Conservation (phyloP, 1,140 invertebrate species). For the Rhizoglyphus robini region DNA sequence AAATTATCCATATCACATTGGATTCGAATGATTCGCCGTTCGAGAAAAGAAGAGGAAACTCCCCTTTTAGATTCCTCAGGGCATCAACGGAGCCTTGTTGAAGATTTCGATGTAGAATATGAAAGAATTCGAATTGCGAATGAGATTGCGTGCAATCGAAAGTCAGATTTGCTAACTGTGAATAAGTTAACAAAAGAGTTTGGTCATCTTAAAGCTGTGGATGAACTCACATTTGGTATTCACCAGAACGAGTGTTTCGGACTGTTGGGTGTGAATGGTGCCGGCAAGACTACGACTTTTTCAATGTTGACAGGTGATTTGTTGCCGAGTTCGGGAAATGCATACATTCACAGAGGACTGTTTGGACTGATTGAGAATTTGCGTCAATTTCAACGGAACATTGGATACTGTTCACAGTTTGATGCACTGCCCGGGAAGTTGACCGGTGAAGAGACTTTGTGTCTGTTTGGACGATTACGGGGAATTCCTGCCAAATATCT, state of each 20-base stretch:
- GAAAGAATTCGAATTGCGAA: constrained; percentile 12
- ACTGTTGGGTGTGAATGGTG: constrained; percentile 36
- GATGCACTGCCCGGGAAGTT: constrained; percentile 37
- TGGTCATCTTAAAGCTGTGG: constrained; percentile 24
- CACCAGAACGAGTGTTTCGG: constrained; percentile 39
- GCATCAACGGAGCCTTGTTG: background rate
- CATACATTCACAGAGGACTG: constrained; percentile 25
- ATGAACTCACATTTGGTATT: constrained; percentile 27
- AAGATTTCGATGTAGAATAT: constrained; percentile 13
- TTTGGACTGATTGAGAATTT: background rate
- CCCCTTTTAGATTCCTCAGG: background rate
- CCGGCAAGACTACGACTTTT: constrained; percentile 35
- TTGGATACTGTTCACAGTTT: constrained; percentile 41
- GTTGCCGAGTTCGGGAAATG: constrained; percentile 30
- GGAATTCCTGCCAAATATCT: constrained; percentile 33
- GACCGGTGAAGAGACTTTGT: constrained; percentile 34
- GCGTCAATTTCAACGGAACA: constrained; percentile 21
- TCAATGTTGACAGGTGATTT: constrained; percentile 34
- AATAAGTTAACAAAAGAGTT: constrained; percentile 24
- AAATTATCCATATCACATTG: background rate
- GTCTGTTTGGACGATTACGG: constrained; percentile 36
- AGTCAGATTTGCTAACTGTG: constrained; percentile 23
- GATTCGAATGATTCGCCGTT: background rate
- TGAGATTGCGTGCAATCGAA: background rate
- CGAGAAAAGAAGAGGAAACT: background rate